Percentiles rank a stretch among this genome's conserved stretches.
phyloP scores from a whole-genome alignment of 2,888 invertebrate species.

The Ganaspis brasiliensis region DNA sequence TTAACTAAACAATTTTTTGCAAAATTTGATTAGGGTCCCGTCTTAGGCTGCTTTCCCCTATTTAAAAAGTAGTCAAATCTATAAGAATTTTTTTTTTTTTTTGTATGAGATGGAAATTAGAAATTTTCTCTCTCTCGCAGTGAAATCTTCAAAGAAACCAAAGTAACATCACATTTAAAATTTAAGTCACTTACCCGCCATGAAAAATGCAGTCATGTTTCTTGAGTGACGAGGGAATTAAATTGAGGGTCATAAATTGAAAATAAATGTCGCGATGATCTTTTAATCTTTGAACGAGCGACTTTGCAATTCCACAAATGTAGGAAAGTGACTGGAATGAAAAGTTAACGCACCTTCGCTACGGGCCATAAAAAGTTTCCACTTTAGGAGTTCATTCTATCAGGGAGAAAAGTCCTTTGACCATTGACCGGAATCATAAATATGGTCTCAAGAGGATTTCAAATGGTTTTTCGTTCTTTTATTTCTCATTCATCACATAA shows the following conservation, averaged over 20 bases:
- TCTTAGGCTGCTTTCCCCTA: too few relatives aligned
- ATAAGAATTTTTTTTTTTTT: too few relatives aligned
- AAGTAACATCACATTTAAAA: background rate
- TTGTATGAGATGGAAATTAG: too few relatives aligned
- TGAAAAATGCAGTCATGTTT: background rate
- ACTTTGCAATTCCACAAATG: slow-evolving; percentile 2
- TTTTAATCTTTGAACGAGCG: background rate
- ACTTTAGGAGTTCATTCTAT: background rate
- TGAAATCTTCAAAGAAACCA: too few relatives aligned
- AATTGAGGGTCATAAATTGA: background rate
- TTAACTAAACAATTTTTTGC: too few relatives aligned
- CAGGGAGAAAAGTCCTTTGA: background rate
- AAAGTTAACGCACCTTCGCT: background rate
- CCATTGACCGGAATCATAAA: too few relatives aligned
- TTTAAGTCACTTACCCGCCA: background rate
- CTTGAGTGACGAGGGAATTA: background rate
- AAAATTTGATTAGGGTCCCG: too few relatives aligned
- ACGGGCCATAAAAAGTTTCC: slow-evolving; percentile 11
- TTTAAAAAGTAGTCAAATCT: too few relatives aligned
- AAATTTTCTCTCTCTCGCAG: too few relatives aligned
- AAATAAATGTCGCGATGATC: slow-evolving; percentile 4
- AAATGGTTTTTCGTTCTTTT: too few relatives aligned
- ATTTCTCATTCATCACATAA: too few relatives aligned
- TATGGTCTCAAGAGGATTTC: too few relatives aligned
- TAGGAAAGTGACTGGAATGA: background rate